These are phyloP conservation scores for Ceratitis capitata DNA, from an alignment of 1,140 invertebrate species.

Conservation along the genomic window DNA sequence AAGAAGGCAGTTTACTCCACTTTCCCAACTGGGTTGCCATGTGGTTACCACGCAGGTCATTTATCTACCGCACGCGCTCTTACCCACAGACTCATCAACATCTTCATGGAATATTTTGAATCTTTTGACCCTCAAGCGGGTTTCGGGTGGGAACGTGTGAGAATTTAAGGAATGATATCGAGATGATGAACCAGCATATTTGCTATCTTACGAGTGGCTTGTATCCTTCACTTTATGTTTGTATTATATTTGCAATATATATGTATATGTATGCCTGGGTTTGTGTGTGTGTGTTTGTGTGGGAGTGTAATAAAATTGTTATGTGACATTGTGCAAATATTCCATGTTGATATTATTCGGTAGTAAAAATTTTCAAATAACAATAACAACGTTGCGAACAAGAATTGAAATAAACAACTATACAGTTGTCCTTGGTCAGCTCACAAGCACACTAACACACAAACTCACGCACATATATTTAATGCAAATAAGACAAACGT, in stretches of 20 bases:
- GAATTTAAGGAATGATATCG: background rate
- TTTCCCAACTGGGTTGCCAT: background rate
- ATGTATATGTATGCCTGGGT: background rate
- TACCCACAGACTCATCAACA: background rate
- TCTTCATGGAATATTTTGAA: background rate
- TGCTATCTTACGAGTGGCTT: too few species aligned
- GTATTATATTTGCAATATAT: too few species aligned
- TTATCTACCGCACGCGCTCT: background rate
- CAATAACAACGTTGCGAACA: background rate
- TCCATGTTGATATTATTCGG: constrained; percentile 1
- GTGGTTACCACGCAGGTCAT: too few species aligned
- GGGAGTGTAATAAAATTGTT: background rate
- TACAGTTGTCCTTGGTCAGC: background rate
- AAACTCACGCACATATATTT: background rate
- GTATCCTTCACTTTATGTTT: too few species aligned
- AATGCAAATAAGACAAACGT: background rate
- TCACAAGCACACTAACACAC: background rate
- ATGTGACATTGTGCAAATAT: background rate
- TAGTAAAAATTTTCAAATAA: background rate
- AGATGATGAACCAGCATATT: background rate
- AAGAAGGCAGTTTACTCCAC: background rate
- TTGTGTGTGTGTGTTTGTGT: background rate
- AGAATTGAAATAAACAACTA: background rate
- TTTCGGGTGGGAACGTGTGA: background rate
- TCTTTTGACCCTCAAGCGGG: background rate